Percentiles rank a stretch among this genome's conserved stretches.
phyloP scores from a whole-genome alignment of 2,113 vertebrate species.

The Gallinago media region DNA sequence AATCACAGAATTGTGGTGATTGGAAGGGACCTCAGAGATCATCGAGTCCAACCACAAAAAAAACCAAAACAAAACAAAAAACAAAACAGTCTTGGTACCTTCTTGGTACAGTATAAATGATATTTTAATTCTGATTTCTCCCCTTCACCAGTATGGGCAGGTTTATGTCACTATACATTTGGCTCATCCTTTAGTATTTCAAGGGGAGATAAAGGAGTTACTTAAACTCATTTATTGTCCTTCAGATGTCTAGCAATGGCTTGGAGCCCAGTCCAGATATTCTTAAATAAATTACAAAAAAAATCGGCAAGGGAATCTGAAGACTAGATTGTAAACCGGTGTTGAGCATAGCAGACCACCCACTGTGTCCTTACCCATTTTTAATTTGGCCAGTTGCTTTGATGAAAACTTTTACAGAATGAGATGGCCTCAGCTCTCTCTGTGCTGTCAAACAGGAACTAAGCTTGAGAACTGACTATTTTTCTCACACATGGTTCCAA shows the following conservation, averaged over 20 bases:
- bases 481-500: not conserved
- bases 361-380: not conserved
- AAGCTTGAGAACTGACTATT: not conserved
- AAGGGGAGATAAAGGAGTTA: not conserved
- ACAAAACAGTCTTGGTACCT: too few relatives aligned
- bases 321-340: rapidly evolving
- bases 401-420: not conserved
- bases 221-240: not conserved
- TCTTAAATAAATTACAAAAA: not conserved
- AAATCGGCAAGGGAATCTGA: not conserved
- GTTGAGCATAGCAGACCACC: not conserved
- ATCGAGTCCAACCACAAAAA: too few relatives aligned
- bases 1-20: too few relatives aligned
- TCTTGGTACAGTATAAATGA: rapidly evolving
- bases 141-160: rapidly evolving
- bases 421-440: too few relatives aligned
- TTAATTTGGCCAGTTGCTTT: not conserved
- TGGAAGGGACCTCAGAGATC: too few relatives aligned
- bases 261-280: not conserved
- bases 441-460: not conserved
- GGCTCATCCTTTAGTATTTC: not conserved
- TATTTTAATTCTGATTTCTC: not conserved
- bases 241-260: not conserved
- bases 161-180: rapidly evolving
- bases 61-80: too few relatives aligned